These are phyloP conservation scores for Meteorus colon DNA, from an alignment of 2,888 invertebrate genomes.

Conservation along the genomic window DNA sequence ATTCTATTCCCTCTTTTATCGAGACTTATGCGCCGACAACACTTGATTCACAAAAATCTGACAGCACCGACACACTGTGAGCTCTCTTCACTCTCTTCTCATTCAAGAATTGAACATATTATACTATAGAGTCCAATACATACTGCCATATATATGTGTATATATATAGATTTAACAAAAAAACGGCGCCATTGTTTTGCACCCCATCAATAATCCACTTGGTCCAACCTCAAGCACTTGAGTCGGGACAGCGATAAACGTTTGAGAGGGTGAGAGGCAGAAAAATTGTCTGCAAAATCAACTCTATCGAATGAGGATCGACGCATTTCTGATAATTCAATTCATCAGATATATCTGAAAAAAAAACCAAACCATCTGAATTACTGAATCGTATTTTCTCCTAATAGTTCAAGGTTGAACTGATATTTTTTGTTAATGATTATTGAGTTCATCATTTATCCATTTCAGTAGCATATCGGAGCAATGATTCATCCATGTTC, in stretches of 20 bases:
- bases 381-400: too few relatives aligned
- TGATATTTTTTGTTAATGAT: too few relatives aligned
- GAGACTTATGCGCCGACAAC: conserved; percentile 38
- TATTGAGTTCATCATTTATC: too few relatives aligned
- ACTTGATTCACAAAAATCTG: conserved; percentile 46
- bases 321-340: neutral
- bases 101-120: conserved; percentile 62
- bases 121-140: conserved; percentile 57
- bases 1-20: conserved; percentile 8
- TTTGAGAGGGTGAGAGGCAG: conserved; percentile 35
- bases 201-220: conserved; percentile 71
- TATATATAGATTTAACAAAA: conserved; percentile 60
- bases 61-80: conserved; percentile 30
- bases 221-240: conserved; percentile 64
- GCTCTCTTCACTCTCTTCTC: conserved; percentile 35
- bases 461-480: too few relatives aligned
- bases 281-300: conserved; percentile 23
- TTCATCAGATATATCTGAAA: too few relatives aligned
- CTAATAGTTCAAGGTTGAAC: too few relatives aligned
- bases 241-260: conserved; percentile 39
- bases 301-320: conserved; percentile 39
- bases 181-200: conserved; percentile 69
- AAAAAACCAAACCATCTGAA: too few relatives aligned
- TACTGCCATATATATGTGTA: neutral
- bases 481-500: too few relatives aligned